Evolutionary conservation across 2,888 invertebrate species (phyloP).

Genomic region (Periphyllus acericola): DNA sequence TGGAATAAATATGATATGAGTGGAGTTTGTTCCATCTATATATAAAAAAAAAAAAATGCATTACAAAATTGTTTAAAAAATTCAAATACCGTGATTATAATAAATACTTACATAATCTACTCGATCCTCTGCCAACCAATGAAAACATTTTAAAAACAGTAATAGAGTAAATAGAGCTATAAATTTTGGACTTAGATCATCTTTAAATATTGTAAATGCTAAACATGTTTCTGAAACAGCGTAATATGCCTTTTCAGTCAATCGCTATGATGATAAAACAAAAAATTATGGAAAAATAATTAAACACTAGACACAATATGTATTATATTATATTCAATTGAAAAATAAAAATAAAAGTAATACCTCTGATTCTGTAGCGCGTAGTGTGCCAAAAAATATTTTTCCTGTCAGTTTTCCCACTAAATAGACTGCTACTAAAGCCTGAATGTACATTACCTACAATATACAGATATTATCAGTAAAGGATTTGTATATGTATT

Average conservation of each 20-base stretch:
- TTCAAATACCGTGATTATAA: not conserved
- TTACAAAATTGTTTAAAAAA: not conserved
- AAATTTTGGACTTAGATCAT: conserved; percentile 98
- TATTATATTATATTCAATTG: not conserved
- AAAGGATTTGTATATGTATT: no score
- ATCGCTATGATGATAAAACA: conserved; percentile 76
- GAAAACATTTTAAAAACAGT: conserved; percentile 97
- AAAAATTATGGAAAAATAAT: not conserved
- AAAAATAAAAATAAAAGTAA: conserved; percentile 61
- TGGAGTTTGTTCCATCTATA: conserved; percentile 98
- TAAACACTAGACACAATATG: no score
- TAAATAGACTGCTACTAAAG: conserved; percentile 91
- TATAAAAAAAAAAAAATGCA: conserved; percentile 63
- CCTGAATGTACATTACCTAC: conserved; percentile 96
- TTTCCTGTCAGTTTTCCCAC: conserved; percentile 92
- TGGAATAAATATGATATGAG: conserved; percentile 96
- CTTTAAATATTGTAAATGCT: conserved; percentile 98
- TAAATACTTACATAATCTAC: conserved; percentile 88
- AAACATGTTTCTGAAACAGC: conserved; percentile 99
- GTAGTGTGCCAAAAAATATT: conserved; percentile 93
- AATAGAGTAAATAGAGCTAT: conserved; percentile 96
- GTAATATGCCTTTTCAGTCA: conserved; percentile 98
- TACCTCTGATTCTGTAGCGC: conserved; percentile 97
- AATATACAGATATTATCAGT: conserved; percentile 66
- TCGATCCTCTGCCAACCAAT: conserved; percentile 99